Percentiles rank a stretch among this genome's conserved stretches.
Conservation (phyloP, 2,888 invertebrate genomes). For the Dugesia japonica region DNA sequence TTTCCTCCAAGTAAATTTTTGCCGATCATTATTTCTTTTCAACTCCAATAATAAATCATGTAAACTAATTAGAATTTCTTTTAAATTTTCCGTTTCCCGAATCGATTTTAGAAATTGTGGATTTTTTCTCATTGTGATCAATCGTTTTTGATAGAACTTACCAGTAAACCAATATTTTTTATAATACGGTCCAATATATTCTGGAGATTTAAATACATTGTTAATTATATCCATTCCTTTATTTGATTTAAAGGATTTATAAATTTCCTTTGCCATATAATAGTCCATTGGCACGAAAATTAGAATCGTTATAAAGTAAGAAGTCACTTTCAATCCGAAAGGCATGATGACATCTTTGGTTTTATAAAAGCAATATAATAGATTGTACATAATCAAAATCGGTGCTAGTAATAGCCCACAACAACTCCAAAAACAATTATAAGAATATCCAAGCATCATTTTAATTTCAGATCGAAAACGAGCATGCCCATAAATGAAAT, state of each 20-base stretch:
- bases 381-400: neutral
- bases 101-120: neutral
- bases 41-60: no score
- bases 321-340: neutral
- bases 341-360: neutral
- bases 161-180: neutral
- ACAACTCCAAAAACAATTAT: neutral
- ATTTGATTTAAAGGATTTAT: neutral
- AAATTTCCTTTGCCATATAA: neutral
- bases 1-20: no score
- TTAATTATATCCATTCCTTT: neutral
- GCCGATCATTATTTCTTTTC: no score
- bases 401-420: neutral
- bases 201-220: neutral
- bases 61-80: neutral
- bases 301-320: neutral
- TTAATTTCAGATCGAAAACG: neutral
- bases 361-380: neutral
- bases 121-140: neutral
- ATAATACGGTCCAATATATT: neutral
- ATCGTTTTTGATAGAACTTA: neutral
- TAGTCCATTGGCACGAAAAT: neutral
- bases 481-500: neutral
- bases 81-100: neutral
- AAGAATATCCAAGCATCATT: neutral